phyloP scores from a whole-genome alignment of 2,797 vertebrate genomes.

The Cuculus canorus region DNA sequence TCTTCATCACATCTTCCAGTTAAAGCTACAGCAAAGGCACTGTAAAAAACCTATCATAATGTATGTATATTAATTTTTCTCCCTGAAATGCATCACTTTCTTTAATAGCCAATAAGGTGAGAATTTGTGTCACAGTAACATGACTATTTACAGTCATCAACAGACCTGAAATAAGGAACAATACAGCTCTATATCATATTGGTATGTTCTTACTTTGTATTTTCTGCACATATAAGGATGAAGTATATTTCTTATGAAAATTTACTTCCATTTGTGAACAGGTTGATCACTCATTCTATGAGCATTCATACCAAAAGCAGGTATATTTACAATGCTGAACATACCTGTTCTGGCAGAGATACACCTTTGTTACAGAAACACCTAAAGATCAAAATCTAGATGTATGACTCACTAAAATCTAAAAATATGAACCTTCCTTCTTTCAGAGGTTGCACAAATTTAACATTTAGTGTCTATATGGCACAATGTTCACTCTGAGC shows the following conservation, averaged over 20 bases:
- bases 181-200: neutral
- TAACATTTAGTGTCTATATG: neutral
- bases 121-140: neutral
- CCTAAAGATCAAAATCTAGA: neutral
- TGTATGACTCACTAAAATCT: neutral
- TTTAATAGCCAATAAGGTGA: neutral
- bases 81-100: neutral
- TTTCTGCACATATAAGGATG: neutral
- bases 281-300: neutral
- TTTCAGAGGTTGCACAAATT: neutral
- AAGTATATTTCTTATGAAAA: neutral
- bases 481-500: neutral
- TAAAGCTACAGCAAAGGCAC: slow-evolving; percentile 17
- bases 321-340: neutral
- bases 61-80: rapidly evolving
- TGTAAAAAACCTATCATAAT: slow-evolving; percentile 46
- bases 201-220: neutral
- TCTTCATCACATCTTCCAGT: slow-evolving; percentile 69
- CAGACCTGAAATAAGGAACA: neutral
- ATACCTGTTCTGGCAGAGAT: neutral
- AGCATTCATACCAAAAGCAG: neutral
- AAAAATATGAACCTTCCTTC: neutral
- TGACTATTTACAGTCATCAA: neutral
- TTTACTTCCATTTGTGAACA: neutral
- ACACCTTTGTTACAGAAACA: neutral